A percentile compares a stretch with the other conserved stretches of the same genome.
Evolutionary conservation across 2,888 invertebrate species (phyloP).

Genomic region (Ypsolopha scabrella): DNA sequence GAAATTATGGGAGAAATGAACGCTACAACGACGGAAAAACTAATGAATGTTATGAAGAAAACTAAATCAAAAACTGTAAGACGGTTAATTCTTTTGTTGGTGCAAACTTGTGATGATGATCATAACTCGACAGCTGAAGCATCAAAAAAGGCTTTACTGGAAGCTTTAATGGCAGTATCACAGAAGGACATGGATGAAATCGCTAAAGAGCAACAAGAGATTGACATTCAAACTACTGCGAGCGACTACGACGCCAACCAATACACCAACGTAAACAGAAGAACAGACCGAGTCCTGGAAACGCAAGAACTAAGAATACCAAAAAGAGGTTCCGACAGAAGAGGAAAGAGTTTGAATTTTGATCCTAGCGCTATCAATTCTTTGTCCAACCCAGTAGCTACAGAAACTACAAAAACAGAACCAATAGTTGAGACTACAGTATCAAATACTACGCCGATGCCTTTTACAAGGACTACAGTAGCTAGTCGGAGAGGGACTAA

Average conservation of each 20-base stretch:
- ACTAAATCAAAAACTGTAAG: conserved; percentile 82
- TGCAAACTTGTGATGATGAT: conserved; percentile 82
- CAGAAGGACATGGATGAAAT: conserved; percentile 66
- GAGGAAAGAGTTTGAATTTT: conserved; percentile 41
- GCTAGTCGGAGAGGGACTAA: conserved; percentile 43
- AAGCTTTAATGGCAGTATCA: conserved; percentile 76
- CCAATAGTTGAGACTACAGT: conserved; percentile 29
- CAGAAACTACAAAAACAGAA: conserved; percentile 28
- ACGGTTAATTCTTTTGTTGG: conserved; percentile 78
- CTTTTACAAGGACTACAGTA: conserved; percentile 26
- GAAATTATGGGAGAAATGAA: conserved; percentile 83
- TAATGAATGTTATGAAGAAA: conserved; percentile 86
- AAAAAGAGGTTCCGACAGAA: conserved; percentile 28
- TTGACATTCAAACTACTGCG: conserved; percentile 27
- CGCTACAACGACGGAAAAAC: conserved; percentile 78
- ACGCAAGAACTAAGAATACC: conserved; percentile 24
- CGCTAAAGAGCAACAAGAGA: conserved; percentile 43
- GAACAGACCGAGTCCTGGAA: conserved; percentile 27
- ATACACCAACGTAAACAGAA: conserved; percentile 28
- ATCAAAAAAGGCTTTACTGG: conserved; percentile 75
- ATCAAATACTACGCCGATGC: conserved; percentile 31
- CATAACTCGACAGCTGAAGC: conserved; percentile 78
- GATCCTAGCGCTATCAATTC: conserved; percentile 51
- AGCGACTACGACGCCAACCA: conserved; percentile 26
- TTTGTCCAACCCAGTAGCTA: conserved; percentile 42